These are phyloP conservation scores for Datnioides undecimradiatus DNA, from an alignment of 2,113 vertebrate species.

Conservation along the genomic window DNA sequence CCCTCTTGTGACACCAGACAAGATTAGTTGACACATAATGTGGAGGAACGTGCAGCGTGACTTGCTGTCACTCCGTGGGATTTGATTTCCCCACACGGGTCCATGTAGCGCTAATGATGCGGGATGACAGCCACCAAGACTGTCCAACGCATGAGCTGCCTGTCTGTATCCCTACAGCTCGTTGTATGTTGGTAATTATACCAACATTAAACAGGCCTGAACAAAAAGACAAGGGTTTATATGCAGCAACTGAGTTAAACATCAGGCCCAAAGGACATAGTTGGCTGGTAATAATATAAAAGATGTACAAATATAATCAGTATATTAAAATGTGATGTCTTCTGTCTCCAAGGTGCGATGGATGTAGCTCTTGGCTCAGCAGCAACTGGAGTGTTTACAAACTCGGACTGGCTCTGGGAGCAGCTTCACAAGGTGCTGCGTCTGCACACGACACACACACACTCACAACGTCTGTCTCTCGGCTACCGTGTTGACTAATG, in stretches of 20 bases:
- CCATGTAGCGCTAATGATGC: no score
- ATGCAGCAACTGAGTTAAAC: background rate
- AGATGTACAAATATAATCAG: background rate
- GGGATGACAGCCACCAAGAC: no score
- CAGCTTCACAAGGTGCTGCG: slow-evolving; percentile 84
- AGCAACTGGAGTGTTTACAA: slow-evolving; percentile 94
- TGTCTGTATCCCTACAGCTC: background rate
- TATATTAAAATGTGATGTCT: background rate
- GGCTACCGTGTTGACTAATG: slow-evolving; percentile 39
- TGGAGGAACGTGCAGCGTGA: no score
- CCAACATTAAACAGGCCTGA: background rate
- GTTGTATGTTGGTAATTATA: background rate
- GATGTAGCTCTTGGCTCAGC: slow-evolving; percentile 94
- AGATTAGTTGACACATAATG: no score
- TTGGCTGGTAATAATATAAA: background rate
- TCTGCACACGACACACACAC: background rate
- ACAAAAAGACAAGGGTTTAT: background rate
- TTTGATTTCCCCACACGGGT: no score
- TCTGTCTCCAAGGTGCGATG: slow-evolving; percentile 89
- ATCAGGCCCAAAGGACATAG: no score
- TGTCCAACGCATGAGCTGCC: no score
- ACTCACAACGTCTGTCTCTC: slow-evolving; percentile 12
- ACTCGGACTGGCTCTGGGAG: slow-evolving; percentile 95
- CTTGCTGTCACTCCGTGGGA: no score
- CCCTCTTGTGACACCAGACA: no score